Base-by-base conservation (phyloP, 2,797 vertebrate species). In the Crenichthys baileyi region DNA sequence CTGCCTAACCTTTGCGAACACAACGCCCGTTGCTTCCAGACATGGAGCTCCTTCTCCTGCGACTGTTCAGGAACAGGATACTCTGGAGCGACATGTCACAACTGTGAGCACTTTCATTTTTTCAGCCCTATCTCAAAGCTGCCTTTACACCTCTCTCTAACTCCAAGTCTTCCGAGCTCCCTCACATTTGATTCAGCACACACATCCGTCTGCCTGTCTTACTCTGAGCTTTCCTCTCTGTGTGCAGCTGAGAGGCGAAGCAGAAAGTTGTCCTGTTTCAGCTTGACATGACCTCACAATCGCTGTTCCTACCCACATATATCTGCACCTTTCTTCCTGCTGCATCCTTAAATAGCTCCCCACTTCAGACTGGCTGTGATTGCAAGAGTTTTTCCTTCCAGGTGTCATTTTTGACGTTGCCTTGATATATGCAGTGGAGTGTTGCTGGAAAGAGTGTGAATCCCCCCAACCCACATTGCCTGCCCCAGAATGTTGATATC, bases 1-100 rank as follows among this genome's bases (percentile, higher is more conserved):
- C 95, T 99, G 41, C 97, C 98, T 22, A 97, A 97, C 95, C 96
- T 97, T 73, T 99, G 98, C 84, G 98, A 99, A 87, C 98, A 99
- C 0, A 97, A 96, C 63, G 97, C 97, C 73, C 95, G 90, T 82
- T 99, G 98, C 83, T 96, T 96, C 39, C 98, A 99, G 92, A 97
- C 96, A 2, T 99, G 98, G 98, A 92, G 83, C n/a, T 95, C 95
- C 12, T 99, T 99, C 91, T 92, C 94, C 89, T 99, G 98, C 0
- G 96, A 99, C 91, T 99, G 98, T 39, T 95, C 94, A 0, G 94
- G 96, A 51, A 97, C 96, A 0, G 97, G 97, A 67, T 99, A 99
- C 91, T 93, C 72, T 0, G 98, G 98, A 70, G 95, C 96, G 2
- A 99, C 98, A 36, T 99, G 98, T 84, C 98, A 99, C 89, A 97